Evolutionary conservation across 2,888 invertebrate species (phyloP), one percentile per base, ranked within the genome.

Genomic region (Eilema caniola): DNA sequence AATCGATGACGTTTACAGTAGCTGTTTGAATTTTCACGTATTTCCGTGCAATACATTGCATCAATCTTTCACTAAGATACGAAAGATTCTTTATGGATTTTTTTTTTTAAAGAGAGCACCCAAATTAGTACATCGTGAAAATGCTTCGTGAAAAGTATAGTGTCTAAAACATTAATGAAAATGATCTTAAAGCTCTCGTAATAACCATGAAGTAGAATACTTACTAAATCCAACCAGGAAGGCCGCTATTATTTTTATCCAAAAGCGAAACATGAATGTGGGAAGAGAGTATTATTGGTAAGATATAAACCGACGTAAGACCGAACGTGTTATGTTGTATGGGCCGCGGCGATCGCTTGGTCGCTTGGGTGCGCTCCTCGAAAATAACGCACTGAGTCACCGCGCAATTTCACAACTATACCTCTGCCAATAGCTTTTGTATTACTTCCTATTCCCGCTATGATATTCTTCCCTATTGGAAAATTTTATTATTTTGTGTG

Each of bases 361-460:
- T 71, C 77, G 81, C 75, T 83, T 84, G 85, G 85, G 83, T 82
- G 84, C 85, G 80, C 85, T 86, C 83, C 80, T 85, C 90, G 76
- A 84, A 94, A 95, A 95, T 94, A 94, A 89, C 77, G 86, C 77
- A 78, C 83, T 95, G 95, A 95, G 87, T 94, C 95, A 95, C 79
- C 81, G 84, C 80, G 80, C 88, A 89, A 89, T 93, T 94, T 94
- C 92, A 92, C 93, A 91, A 91, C 92, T 88, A 88, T 89, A 90
- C 92, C 92, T 92, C 90, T 93, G 93, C 94, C 94, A 94, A 94
- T 94, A 90, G 90, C 91, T 92, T 91, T 90, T 90, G 89, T 92
- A 92, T 91, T 91, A 90, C 93, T 94, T 95, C 95, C 94, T 94
- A 93, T 89, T 91, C 88, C 88, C 85, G 85, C 83, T 85, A 83